Base-by-base conservation (phyloP, 1,140 invertebrate species). In the Drosophila simulans region DNA sequence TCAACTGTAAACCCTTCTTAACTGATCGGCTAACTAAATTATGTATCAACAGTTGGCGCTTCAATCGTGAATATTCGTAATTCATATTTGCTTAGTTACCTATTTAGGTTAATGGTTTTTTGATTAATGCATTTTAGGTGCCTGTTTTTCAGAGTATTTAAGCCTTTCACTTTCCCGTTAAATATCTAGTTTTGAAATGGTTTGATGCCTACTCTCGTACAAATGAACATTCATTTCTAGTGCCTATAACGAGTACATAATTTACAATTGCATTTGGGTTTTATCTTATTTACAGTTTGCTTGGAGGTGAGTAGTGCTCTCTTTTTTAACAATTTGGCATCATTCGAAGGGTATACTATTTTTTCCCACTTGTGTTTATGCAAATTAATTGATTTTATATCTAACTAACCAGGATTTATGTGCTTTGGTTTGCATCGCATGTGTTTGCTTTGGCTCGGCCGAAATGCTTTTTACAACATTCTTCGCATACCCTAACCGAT, bases 231-330 rank as follows among this genome's bases (percentile, higher is more conserved):
- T 59, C 34, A 53, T 60, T 63, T 54, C 42, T 62, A 52, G 52
- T 68, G 69, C 69, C 73, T 76, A 82, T 75, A 88, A 78, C 75
- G 57, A 88, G 78, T 86, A 86, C 59, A 68, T 86, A 78, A 88
- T 86, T 86, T 86, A 88, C 82, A 86, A 78, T 82, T 77, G 52
- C 65, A 60, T 77, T 73, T 52, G 25, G 20, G 68, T 53, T 74
- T 80, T 62, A 62, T n/a, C 42, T 45, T 60, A 59, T 72, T 51
- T 72, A 71, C 51, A 53, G 10, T 56, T 15, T 39, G 51, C 48
- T 49, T 51, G 8, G 34, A 27, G 31, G 39, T 58, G 40, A 22
- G 20, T 22, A 37, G 39, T 74, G 68, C 34, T 57, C 27, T 48
- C 20, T 57, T 58, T 58, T 55, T 66, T 45, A 78, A 86, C 63